Conservation (phyloP, 1,140 invertebrate species). For the Zaprionus camerounensis region DNA sequence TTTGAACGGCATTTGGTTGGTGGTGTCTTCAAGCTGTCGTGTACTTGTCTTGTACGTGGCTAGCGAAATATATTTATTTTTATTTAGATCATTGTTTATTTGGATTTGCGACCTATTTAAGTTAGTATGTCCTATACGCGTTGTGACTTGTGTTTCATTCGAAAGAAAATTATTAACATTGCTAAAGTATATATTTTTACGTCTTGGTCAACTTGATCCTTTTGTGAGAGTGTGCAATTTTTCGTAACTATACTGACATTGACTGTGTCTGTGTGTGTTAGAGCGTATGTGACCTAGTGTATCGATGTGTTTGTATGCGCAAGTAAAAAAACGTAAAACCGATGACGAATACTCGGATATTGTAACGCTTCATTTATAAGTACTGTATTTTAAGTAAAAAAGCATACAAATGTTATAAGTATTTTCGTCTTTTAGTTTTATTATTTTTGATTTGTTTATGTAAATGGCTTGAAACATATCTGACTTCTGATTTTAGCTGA, state of each 20-base stretch:
- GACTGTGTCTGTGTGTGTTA: conserved; percentile 36
- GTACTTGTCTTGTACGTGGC: conserved; percentile 51
- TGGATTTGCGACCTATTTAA: conserved; percentile 64
- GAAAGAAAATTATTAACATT: conserved; percentile 68
- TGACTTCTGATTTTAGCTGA: conserved; percentile 47
- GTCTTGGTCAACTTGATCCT: conserved; percentile 18
- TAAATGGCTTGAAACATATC: conserved; percentile 56
- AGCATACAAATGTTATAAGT: conserved; percentile 79
- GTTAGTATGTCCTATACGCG: conserved; percentile 61
- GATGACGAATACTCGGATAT: conserved; percentile 36
- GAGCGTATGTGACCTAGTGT: conserved; percentile 44
- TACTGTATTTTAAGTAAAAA: conserved; percentile 71
- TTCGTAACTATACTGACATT: conserved; percentile 68
- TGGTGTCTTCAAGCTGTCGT: conserved; percentile 59
- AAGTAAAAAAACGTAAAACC: conserved; percentile 72
- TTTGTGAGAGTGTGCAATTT: conserved; percentile 43
- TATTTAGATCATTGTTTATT: conserved; percentile 45
- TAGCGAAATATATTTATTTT: conserved; percentile 65
- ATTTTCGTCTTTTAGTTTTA: conserved; percentile 60
- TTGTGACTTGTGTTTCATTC: conserved; percentile 56
- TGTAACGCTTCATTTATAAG: conserved; percentile 44
- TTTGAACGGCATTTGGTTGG: conserved; percentile 68
- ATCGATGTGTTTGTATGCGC: conserved; percentile 50
- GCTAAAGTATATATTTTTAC: conserved; percentile 69
- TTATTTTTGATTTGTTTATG: conserved; percentile 49